phyloP scores from a whole-genome alignment of 2,888 invertebrate genomes.

The Linyphia triangularis region DNA sequence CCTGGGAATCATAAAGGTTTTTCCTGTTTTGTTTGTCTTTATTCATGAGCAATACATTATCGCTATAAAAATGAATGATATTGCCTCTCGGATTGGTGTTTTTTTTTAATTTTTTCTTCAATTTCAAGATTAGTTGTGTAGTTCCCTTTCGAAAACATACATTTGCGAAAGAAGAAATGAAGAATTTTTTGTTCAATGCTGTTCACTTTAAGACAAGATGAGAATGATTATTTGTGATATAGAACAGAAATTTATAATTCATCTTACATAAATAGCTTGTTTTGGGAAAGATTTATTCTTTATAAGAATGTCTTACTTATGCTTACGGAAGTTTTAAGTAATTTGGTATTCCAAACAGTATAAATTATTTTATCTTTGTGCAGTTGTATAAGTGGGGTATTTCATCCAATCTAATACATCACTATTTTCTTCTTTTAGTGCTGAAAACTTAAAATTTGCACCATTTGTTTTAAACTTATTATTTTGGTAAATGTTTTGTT shows the following conservation, averaged over 20 bases:
- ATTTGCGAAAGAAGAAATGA: conserved; percentile 37
- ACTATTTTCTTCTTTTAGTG: conserved; percentile 1
- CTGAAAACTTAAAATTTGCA: background rate
- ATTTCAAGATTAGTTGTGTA: conserved; percentile 48
- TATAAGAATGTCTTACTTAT: conserved; percentile 32
- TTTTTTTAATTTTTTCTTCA: conserved; percentile 55
- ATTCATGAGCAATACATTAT: conserved; percentile 62
- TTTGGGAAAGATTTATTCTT: conserved; percentile 35
- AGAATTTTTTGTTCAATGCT: background rate
- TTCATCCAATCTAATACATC: conserved; percentile 5
- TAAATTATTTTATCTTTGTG: conserved; percentile 22
- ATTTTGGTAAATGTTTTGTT: background rate
- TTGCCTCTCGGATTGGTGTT: conserved; percentile 43
- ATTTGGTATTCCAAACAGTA: conserved; percentile 26
- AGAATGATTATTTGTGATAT: conserved; percentile 50
- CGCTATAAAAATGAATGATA: conserved; percentile 65
- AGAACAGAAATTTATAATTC: conserved; percentile 63
- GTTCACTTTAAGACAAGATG: conserved; percentile 43
- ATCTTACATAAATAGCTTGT: conserved; percentile 35
- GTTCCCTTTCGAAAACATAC: conserved; percentile 35
- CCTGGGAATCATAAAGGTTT: conserved; percentile 44
- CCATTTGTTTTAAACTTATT: background rate
- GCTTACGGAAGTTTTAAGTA: conserved; percentile 39
- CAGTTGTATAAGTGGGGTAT: background rate
- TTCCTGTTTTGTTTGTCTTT: conserved; percentile 50